Base-by-base conservation (phyloP, 1,140 invertebrate species). In the Globodera ellingtonae region DNA sequence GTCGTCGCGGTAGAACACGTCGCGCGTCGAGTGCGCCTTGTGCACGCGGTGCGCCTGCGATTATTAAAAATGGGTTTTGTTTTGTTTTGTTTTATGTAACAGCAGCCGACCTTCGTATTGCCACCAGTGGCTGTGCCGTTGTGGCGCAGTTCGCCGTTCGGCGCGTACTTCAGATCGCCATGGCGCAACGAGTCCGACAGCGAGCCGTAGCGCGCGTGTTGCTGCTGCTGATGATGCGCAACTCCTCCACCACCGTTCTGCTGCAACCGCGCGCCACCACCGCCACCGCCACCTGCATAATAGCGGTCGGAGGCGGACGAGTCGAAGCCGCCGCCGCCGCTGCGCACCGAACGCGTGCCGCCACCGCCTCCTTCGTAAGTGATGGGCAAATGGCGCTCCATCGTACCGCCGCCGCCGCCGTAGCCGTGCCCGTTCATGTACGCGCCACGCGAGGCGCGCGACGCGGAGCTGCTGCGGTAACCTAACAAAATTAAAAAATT, bases 81-180 rank as follows among this genome's bases (percentile, higher is more conserved):
- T n/a, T n/a, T n/a, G n/a, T n/a, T n/a, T n/a, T n/a, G n/a, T 59
- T 35, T 35, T 35, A 35, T 35, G 35, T 35, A 35, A 35, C 35
- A 35, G 35, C 35, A 35, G 35, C 50, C 7, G 18, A 62, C 84
- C 83, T 88, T 82, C 35, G 47, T 21, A n/a, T 50, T 69, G 52
- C 46, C 18, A 18, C 46, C 72, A 10, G 50, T 44, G 35, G 18
- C 48, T 7, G 67, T 62, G 52, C 79, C 71, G 66, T 79, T 82
- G 13, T 83, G 77, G 72, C 82, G 84, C 50, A 87, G 75, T 18
- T 87, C 86, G 13, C 86, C 86, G 72, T 87, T 87, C 46, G 86
- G 86, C 24, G 83, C 79, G 77, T 87, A 87, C 79, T 86, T 86
- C 50, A 88, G 73, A 24, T 87, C 86, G 48, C 86, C 86, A 72